Conservation (phyloP, 30 jellyfish, hydroid and myxozoan species). For the Morbakka virulenta region DNA sequence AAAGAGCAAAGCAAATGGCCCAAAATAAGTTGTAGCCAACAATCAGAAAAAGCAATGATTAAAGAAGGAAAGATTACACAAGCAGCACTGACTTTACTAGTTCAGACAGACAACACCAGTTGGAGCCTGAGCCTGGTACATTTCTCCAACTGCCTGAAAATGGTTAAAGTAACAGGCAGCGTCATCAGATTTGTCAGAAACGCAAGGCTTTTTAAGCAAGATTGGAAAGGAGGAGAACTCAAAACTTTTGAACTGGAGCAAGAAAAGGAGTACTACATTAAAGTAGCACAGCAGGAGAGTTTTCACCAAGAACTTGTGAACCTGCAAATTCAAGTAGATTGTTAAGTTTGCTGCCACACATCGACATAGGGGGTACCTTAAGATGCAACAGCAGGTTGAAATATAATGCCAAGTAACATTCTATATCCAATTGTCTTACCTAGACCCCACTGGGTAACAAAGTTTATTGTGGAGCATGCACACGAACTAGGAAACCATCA, state of each 20-base stretch:
- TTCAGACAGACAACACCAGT: too few species aligned
- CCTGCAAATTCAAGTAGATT: conserved; percentile 7
- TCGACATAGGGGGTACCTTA: conserved; percentile 37
- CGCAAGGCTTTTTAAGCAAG: too few species aligned
- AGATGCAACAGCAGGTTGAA: conserved; percentile 49
- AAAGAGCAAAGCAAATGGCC: too few species aligned
- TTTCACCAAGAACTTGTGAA: conserved; percentile 1
- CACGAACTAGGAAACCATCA: background rate
- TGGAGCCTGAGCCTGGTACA: too few species aligned
- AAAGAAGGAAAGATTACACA: too few species aligned
- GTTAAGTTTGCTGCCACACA: background rate
- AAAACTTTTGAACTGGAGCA: conserved; percentile 15
- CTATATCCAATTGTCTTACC: conserved; percentile 42
- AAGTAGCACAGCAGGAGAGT: conserved; percentile 16
- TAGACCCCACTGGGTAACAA: conserved; percentile 10
- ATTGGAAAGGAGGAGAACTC: conserved; percentile 26
- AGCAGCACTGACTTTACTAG: too few species aligned
- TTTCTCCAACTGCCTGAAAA: too few species aligned
- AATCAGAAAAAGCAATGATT: too few species aligned
- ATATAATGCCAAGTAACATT: too few species aligned
- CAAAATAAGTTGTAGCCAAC: too few species aligned
- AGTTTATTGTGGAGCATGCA: conserved; percentile 19
- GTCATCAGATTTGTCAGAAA: too few species aligned
- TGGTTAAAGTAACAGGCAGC: too few species aligned
- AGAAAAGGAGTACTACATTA: background rate